A percentile compares a stretch with the other conserved stretches of the same genome.
These are phyloP conservation scores for Reticulitermes speratus DNA, from an alignment of 1,140 invertebrate genomes.

Conservation along the genomic window DNA sequence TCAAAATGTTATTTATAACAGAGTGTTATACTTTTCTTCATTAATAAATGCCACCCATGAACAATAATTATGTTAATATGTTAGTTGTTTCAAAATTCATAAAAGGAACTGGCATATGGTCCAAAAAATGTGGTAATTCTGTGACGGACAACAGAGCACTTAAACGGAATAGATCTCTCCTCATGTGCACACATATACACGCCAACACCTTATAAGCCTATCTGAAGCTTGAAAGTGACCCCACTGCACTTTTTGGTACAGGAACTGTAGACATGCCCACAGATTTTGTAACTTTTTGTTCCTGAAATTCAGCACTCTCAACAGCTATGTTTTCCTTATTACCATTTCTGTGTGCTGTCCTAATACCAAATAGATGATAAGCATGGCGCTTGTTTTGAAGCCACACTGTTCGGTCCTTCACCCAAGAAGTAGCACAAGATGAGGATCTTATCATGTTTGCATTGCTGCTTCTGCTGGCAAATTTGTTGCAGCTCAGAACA, in stretches of 20 bases:
- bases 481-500: slow-evolving; percentile 4
- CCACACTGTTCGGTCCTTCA: neutral
- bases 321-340: neutral
- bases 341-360: neutral
- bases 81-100: too few species aligned
- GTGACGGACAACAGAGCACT: too few species aligned
- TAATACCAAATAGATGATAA: neutral
- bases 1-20: too few species aligned
- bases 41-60: too few species aligned
- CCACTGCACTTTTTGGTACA: neutral
- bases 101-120: too few species aligned
- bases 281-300: neutral
- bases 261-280: too few species aligned
- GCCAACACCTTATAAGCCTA: neutral
- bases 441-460: neutral
- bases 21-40: too few species aligned
- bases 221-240: neutral
- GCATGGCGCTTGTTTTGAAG: neutral
- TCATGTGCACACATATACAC: too few species aligned
- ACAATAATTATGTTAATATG: too few species aligned
- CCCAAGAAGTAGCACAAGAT: neutral
- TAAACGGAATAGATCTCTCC: too few species aligned
- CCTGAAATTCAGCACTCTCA: neutral
- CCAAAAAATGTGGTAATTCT: too few species aligned
- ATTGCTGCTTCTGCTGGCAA: too few species aligned